Evolutionary conservation across 2,888 invertebrate genomes (phyloP), one percentile per base, ranked within the genome.

Genomic region (Mythimna loreyi): DNA sequence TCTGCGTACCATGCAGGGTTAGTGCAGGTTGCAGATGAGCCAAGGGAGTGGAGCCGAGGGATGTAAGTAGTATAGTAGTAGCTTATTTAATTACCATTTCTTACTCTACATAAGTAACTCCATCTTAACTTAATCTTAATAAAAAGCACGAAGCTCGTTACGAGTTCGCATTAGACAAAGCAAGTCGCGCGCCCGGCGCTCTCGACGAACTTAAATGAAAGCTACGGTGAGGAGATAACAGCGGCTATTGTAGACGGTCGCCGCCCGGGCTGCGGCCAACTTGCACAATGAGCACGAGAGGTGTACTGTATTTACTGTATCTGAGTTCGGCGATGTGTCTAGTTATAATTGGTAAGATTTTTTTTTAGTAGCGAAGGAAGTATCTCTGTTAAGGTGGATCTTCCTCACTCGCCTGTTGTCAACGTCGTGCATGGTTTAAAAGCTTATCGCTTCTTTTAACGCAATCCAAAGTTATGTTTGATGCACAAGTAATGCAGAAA

Each of bases 181-280:
- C 71, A 60, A 60, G 72, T 75, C 60, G 67, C 47, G 62, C 30
- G 53, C 23, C 30, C 52, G 61, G 69, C 60, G 57, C 63, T 61
- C 67, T 63, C 71, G 76, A 69, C 80, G 68, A 83, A 85, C 68
- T 83, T 78, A 72, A 81, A 85, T 81, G 81, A 85, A 85, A 80
- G 80, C 80, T 56, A 53, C 67, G 70, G 80, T 81, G 75, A 79
- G 69, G 71, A 83, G 85, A 79, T 77, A 81, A 74, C 67, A 68
- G 52, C 59, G 56, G 71, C 77, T 77, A 79, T 83, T 75, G 78
- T 72, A 73, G 81, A 81, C 78, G 66, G 19, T 67, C 45, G 67
- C 67, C 56, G 63, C 65, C 71, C 67, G 61, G 57, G 64, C 60
- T 70, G 68, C 61, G 70, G 66, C 52, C 45, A 21, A 81, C 49